A percentile compares a stretch with the other conserved stretches of the same genome.
These are phyloP conservation scores for Clarias laeviceps DNA, from an alignment of 2,797 vertebrate genomes.

Conservation along the genomic window DNA sequence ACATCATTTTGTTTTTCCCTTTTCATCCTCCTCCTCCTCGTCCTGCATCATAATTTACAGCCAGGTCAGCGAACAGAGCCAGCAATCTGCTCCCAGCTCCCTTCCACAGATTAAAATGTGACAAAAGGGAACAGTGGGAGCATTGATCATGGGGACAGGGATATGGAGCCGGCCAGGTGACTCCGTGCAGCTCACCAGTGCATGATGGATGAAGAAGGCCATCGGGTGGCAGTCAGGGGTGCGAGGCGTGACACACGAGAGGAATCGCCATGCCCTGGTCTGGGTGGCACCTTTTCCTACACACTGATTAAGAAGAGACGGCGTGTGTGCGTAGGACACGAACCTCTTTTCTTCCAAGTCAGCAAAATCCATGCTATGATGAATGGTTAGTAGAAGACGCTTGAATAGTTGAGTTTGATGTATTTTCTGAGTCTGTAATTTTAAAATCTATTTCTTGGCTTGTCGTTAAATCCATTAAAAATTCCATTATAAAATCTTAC, in stretches of 20 bases:
- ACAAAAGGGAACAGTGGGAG: conserved; percentile 43
- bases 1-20: background rate
- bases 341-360: background rate
- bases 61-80: conserved; percentile 22
- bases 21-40: background rate
- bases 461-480: background rate
- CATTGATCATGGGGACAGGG: conserved; percentile 57
- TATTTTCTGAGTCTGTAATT: background rate
- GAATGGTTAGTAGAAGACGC: background rate
- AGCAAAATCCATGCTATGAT: background rate
- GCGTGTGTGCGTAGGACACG: background rate
- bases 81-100: conserved; percentile 36
- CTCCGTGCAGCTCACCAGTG: conserved; percentile 16
- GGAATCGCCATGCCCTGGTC: background rate
- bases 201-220: conserved; percentile 38
- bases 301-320: background rate
- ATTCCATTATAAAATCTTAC: background rate
- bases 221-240: conserved; percentile 24
- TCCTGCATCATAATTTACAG: conserved; percentile 34
- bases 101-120: conserved; percentile 58
- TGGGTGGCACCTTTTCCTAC: background rate
- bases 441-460: background rate
- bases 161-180: conserved; percentile 27
- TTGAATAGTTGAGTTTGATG: background rate
- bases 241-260: background rate